Conservation (phyloP, 1,140 invertebrate species). For the Pararge aegeria region DNA sequence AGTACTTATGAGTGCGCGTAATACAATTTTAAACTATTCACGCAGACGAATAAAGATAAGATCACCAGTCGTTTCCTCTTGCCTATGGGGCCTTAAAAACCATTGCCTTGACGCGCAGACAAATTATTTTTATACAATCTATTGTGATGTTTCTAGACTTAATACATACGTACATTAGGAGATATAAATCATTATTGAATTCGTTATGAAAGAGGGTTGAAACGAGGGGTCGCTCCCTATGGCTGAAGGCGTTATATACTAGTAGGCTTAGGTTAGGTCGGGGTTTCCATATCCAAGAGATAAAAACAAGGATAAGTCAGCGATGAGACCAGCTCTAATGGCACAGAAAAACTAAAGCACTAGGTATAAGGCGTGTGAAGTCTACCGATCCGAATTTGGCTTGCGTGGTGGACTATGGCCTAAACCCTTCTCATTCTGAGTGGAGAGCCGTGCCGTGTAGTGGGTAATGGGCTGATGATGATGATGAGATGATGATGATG, state of each 20-base stretch:
- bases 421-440: too few relatives aligned
- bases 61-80: conserved; percentile 11
- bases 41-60: conserved; percentile 10
- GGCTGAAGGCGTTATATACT: conserved; percentile 16
- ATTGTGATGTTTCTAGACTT: conserved; percentile 16
- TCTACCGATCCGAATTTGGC: too few relatives aligned
- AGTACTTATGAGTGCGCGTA: too few relatives aligned
- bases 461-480: too few relatives aligned
- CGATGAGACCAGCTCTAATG: too few relatives aligned
- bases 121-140: conserved; percentile 5
- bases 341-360: too few relatives aligned
- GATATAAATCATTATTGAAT: conserved; percentile 27
- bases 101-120: conserved; percentile 15
- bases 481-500: too few relatives aligned
- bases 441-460: too few relatives aligned
- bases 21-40: neutral
- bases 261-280: conserved; percentile 13
- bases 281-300: conserved; percentile 1
- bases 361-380: too few relatives aligned
- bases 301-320: neutral
- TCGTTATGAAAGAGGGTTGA: conserved; percentile 24
- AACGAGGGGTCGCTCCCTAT: conserved; percentile 24
- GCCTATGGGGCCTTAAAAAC: conserved; percentile 12
- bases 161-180: conserved; percentile 20
- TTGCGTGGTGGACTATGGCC: too few relatives aligned